A percentile compares a stretch with the other conserved stretches of the same genome.
Evolutionary conservation across 2,113 vertebrate species (phyloP).

Genomic region (Archilochus colubris): DNA sequence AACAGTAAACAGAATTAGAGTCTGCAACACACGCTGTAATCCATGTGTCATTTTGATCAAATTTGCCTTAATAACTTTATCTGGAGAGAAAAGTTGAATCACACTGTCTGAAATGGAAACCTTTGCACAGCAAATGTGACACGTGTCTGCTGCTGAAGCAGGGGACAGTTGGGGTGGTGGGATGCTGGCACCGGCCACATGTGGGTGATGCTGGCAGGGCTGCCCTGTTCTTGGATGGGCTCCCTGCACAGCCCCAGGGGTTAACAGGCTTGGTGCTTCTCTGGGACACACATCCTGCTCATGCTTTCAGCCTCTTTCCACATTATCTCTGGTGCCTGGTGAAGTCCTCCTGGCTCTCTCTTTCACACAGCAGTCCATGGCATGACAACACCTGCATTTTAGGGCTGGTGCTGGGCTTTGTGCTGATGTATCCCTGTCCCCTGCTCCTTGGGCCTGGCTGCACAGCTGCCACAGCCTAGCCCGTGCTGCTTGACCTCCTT

Average conservation of each 20-base stretch:
- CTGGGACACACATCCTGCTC: background rate
- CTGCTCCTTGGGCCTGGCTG: background rate
- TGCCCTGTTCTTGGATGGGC: background rate
- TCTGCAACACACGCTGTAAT: conserved; percentile 76
- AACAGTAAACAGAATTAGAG: conserved; percentile 85
- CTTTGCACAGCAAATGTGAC: background rate
- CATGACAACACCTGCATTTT: background rate
- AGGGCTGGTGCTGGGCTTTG: background rate
- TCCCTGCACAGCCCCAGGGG: background rate
- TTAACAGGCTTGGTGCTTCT: background rate
- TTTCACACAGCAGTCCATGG: accelerated
- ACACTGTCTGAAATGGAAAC: conserved; percentile 20
- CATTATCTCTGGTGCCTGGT: background rate
- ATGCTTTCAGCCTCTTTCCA: background rate
- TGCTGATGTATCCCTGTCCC: background rate
- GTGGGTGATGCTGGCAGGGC: background rate
- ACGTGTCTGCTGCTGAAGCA: background rate
- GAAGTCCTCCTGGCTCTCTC: background rate
- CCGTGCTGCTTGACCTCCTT: background rate
- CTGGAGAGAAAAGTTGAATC: conserved; percentile 66
- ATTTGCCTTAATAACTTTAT: conserved; percentile 83
- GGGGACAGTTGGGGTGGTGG: background rate
- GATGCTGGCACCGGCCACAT: background rate
- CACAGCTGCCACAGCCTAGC: background rate
- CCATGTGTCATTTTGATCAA: conserved; percentile 81